Evolutionary conservation across 2,113 vertebrate species (phyloP), one percentile per base, ranked within the genome.

Genomic region (Cariama cristata): DNA sequence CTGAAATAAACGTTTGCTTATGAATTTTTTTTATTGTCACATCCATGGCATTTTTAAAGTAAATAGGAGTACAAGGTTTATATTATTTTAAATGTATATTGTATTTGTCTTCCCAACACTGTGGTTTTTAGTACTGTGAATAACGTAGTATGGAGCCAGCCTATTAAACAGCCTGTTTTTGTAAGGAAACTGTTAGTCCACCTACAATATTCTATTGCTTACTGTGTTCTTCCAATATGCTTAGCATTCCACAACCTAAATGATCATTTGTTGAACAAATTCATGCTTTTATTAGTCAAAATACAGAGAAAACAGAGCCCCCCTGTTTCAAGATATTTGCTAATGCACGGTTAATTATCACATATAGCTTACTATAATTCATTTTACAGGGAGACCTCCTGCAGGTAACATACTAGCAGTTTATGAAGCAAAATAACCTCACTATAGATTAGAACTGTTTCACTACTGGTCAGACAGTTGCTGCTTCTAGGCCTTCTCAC

Each of bases 181-280:
- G 97, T 98, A 98, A 98, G 98, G 98, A 98, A 98, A 98, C 98
- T 98, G 98, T 98, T 96, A 98, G 98, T 97, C 97, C 97, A 97
- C 97, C 97, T 98, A 98, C 98, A 98, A 98, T 98, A 98, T 98
- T 98, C 97, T 98, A 98, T 98, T 98, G 97, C 98, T 98, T 97
- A 97, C 98, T 98, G 97, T 98, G 98, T 98, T 98, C 97, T 97
- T 98, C 98, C 98, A 98, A 98, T 98, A 98, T 93, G 98, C 98
- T 98, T 98, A 98, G 98, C 98, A 98, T 98, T 98, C 98, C 98
- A 97, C 97, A 94, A 97, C 97, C 98, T 98, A 98, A 98, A 98
- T 98, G 98, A 98, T 98, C 98, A 98, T 98, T 99, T 99, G 98
- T 98, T 99, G 98, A 98, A 98, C 98, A 98, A 98, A 98, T 98